A percentile compares a stretch with the other conserved stretches of the same genome.
Conservation (phyloP, 2,888 invertebrate genomes). For the Amphipoea oculea region DNA sequence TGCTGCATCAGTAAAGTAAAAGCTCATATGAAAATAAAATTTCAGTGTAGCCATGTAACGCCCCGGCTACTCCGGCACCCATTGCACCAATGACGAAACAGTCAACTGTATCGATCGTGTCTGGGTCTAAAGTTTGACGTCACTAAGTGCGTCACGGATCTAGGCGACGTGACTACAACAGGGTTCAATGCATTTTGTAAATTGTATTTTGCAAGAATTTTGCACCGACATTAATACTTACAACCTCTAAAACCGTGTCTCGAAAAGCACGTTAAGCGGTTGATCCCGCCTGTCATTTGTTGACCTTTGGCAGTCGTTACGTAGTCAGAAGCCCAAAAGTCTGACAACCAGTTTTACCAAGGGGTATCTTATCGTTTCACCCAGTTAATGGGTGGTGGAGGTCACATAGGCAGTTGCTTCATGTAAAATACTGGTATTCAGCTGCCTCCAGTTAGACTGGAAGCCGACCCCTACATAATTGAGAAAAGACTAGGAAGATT, state of each 20-base stretch:
- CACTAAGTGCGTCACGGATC: conserved; percentile 53
- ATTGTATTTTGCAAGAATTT: not conserved
- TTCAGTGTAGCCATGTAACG: conserved; percentile 1
- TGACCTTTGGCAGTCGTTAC: too few relatives aligned
- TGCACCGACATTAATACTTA: not conserved
- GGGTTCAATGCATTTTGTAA: conserved; percentile 43
- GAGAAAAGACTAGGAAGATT: not conserved
- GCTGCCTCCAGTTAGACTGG: too few relatives aligned
- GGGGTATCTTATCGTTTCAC: too few relatives aligned
- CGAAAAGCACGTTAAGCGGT: too few relatives aligned
- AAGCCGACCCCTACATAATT: too few relatives aligned
- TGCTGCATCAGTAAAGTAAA: not conserved
- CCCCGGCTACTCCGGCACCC: not conserved
- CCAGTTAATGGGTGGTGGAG: too few relatives aligned
- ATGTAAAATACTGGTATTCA: too few relatives aligned
- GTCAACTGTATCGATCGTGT: conserved; percentile 47
- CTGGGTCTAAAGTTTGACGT: conserved; percentile 51
- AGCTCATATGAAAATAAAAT: not conserved
- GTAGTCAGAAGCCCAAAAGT: too few relatives aligned
- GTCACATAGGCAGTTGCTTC: too few relatives aligned
- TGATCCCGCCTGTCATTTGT: too few relatives aligned
- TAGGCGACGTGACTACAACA: conserved; percentile 24
- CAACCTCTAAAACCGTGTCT: not conserved
- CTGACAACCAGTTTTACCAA: too few relatives aligned
- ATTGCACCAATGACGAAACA: conserved; percentile 50